A percentile compares a stretch with the other conserved stretches of the same genome.
phyloP scores from a whole-genome alignment of 1,140 invertebrate species.

The Heliothis virescens region DNA sequence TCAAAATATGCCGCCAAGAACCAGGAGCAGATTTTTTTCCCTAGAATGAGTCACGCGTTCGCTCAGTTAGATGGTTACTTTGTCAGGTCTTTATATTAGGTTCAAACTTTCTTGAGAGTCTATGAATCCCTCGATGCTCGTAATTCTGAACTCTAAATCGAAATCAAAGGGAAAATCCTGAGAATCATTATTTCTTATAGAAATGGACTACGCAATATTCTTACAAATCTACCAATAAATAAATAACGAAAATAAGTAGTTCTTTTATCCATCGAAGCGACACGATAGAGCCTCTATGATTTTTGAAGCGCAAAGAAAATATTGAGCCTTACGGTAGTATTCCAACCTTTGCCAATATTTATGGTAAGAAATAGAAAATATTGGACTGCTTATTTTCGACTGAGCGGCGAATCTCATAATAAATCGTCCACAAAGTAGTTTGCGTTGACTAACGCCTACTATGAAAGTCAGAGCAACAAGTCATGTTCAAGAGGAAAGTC shows the following conservation, averaged over 20 bases:
- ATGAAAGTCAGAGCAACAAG: conserved; percentile 20
- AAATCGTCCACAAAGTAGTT: background rate
- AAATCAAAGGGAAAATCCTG: too few species aligned
- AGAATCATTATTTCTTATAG: too few species aligned
- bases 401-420: conserved; percentile 19
- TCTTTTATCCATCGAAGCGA: background rate
- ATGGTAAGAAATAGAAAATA: conserved; percentile 30
- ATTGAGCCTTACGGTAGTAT: conserved; percentile 37
- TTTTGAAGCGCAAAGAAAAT: conserved; percentile 36
- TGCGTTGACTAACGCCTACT: conserved; percentile 4
- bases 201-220: too few species aligned
- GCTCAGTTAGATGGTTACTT: too few species aligned
- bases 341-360: conserved; percentile 47
- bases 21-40: too few species aligned
- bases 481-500: background rate
- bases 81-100: too few species aligned
- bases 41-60: too few species aligned
- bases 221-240: background rate
- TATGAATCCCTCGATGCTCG: too few species aligned
- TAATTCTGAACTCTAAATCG: too few species aligned
- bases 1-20: too few species aligned
- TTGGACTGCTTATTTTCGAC: background rate
- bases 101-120: too few species aligned
- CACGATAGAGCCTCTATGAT: conserved; percentile 5
- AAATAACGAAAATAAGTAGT: background rate